A percentile compares a stretch with the other conserved stretches of the same genome.
These are phyloP conservation scores for Colletes collaris DNA, from an alignment of 2,888 invertebrate species.

Conservation along the genomic window DNA sequence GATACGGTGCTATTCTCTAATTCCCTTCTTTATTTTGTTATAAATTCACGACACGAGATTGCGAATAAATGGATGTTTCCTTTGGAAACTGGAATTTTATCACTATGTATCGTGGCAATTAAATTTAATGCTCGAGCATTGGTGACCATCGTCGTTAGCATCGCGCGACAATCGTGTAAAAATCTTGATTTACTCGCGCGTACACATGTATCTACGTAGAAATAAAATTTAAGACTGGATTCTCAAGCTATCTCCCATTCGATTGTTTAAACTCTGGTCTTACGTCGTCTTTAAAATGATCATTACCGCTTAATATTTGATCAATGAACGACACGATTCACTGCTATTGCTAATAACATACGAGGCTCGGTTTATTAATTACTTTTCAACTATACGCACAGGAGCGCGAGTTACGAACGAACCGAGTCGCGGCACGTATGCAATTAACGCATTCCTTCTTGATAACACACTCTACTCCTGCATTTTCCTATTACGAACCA, in stretches of 20 bases:
- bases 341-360: background rate
- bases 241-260: background rate
- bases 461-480: conserved; percentile 4
- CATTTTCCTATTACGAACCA: conserved; percentile 11
- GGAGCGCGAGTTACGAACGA: background rate
- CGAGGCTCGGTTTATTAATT: background rate
- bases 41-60: too few relatives aligned
- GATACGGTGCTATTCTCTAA: too few relatives aligned
- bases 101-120: too few relatives aligned
- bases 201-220: too few relatives aligned
- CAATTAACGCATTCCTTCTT: conserved; percentile 4
- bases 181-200: background rate
- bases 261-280: background rate
- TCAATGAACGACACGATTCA: conserved; percentile 2
- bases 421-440: background rate
- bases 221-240: background rate
- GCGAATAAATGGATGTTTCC: too few relatives aligned
- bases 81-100: too few relatives aligned
- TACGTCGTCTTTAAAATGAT: background rate
- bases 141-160: too few relatives aligned
- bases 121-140: too few relatives aligned
- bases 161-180: background rate
- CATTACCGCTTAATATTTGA: background rate
- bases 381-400: background rate
- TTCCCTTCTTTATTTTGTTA: too few relatives aligned